phyloP scores from a whole-genome alignment of 2,113 vertebrate genomes.

The Blennius ocellaris region DNA sequence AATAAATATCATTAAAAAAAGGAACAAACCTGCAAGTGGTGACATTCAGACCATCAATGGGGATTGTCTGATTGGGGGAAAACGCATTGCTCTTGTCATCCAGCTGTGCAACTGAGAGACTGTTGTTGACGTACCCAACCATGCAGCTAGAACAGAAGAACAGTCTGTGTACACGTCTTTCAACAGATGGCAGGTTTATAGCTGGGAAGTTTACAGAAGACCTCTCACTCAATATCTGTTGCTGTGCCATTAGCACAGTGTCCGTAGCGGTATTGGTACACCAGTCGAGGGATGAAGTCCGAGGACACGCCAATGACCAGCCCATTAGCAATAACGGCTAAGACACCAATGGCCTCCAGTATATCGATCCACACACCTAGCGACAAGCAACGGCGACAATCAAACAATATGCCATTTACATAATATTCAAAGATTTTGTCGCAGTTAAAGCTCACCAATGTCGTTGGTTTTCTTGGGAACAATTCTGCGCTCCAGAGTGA shows the following conservation, averaged over 20 bases:
- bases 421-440: background rate
- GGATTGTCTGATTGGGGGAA: slow-evolving; percentile 48
- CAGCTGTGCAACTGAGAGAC: slow-evolving; percentile 85
- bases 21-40: slow-evolving; percentile 88
- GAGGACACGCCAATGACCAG: slow-evolving; percentile 94
- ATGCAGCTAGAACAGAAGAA: slow-evolving; percentile 85
- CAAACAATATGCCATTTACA: background rate
- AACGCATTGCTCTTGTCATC: slow-evolving; percentile 77
- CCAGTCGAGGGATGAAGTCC: slow-evolving; percentile 92
- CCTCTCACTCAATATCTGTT: slow-evolving; percentile 58
- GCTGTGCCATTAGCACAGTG: slow-evolving; percentile 81
- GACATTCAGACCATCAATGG: slow-evolving; percentile 39
- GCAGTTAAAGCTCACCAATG: slow-evolving; percentile 86
- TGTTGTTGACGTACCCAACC: slow-evolving; percentile 90
- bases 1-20: background rate
- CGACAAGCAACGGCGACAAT: slow-evolving; percentile 6
- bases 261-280: slow-evolving; percentile 90
- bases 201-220: too few relatives aligned
- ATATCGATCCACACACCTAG: slow-evolving; percentile 92
- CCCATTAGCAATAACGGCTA: slow-evolving; percentile 94
- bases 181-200: too few relatives aligned
- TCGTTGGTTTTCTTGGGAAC: slow-evolving; percentile 94
- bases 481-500: slow-evolving; percentile 85
- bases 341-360: slow-evolving; percentile 90
- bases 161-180: background rate